Base-by-base conservation (phyloP, 2,888 invertebrate genomes). In the Volucella bombylans region DNA sequence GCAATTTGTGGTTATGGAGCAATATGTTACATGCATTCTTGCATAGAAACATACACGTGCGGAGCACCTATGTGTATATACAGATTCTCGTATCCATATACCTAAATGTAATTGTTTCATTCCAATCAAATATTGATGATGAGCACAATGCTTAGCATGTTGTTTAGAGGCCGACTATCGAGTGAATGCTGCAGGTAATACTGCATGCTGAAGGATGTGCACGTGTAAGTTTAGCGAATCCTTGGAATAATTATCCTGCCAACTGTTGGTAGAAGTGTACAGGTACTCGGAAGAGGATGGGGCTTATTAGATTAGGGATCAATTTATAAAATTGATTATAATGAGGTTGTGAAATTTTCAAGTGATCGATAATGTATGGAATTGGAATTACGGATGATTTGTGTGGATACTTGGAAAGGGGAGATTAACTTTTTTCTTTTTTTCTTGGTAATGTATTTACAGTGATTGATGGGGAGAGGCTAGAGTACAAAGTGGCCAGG, bases 291-390 rank as follows among this genome's bases (percentile, higher is more conserved):
- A 8, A 15, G 45, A 15, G 62, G 45, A 18, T n/a, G 65, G 14
- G n/a, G 15, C 45, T 38, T 64, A 65, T 55, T 50, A 61, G 54
- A 69, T 82, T 79, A 41, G 38, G 82, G 55, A 79, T 83, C 82
- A 79, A 83, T 79, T 79, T 79, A 23, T 69, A 64, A 74, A 79
- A 83, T 83, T 83, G 79, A 83, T 83, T 83, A 83, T 74, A 68
- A 73, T 68, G 67, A 82, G 72, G 61, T 64, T 61, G 18, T 50
- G 49, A 43, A 74, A 49, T 68, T 68, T 64, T 59, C 45, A 62
- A 38, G 41, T 52, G 55, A 31, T 49, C 31, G 31, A 59, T 38
- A 49, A 79, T 62, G 59, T 73, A 64, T 31, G 64, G 79, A 64
- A 41, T 38, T n/a, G 15, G 59, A 50, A 39, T 50, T 55, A 39